Percentiles rank a stretch among this genome's conserved stretches.
Evolutionary conservation across 2,797 vertebrate species (phyloP).

Genomic region (Gila robusta): DNA sequence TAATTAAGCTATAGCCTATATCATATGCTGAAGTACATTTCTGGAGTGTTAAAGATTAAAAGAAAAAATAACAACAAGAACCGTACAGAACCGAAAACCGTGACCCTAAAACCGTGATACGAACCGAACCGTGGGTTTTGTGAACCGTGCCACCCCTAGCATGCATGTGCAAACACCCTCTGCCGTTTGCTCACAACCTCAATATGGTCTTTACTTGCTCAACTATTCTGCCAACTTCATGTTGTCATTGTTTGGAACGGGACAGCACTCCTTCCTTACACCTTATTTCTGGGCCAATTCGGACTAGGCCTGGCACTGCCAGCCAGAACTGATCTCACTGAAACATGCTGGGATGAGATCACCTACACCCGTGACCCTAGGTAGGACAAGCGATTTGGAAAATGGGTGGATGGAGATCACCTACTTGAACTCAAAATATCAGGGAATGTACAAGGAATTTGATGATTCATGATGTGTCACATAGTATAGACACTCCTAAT

Average conservation of each 20-base stretch:
- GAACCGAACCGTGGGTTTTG: too few relatives aligned
- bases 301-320: conserved; percentile 52
- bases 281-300: conserved; percentile 44
- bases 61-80: too few relatives aligned
- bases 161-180: conserved; percentile 63
- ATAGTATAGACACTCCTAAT: neutral
- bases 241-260: conserved; percentile 78
- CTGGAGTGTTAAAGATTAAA: too few relatives aligned
- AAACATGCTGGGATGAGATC: conserved; percentile 51
- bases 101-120: too few relatives aligned
- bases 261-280: conserved; percentile 67
- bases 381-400: neutral
- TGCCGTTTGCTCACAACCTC: conserved; percentile 63
- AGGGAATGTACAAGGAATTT: neutral
- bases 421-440: neutral
- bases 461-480: neutral
- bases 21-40: too few relatives aligned
- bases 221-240: conserved; percentile 81
- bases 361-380: neutral
- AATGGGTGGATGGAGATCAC: conserved; percentile 11
- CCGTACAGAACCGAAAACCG: too few relatives aligned
- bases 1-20: too few relatives aligned
- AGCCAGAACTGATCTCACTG: conserved; percentile 55
- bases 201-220: conserved; percentile 80
- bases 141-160: neutral